phyloP scores from a whole-genome alignment of 92 coral and sea anemone genomes.

The Plumapathes pennacea region DNA sequence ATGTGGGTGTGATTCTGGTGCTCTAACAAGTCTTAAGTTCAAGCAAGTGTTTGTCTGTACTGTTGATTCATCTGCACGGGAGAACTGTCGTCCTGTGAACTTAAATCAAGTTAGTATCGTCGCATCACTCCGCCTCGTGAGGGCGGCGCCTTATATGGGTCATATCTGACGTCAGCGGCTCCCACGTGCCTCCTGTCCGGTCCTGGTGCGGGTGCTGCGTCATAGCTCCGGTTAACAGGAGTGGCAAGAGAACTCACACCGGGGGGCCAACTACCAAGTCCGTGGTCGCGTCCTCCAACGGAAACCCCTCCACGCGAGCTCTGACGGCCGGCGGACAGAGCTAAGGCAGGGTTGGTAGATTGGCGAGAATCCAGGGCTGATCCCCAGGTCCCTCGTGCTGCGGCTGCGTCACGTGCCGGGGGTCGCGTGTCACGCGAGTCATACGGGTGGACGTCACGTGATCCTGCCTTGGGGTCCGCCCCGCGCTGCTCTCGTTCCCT shows the following conservation, averaged over 20 bases:
- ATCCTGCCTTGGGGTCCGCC: slow-evolving; percentile 57
- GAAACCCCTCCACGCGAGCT: slow-evolving; percentile 69
- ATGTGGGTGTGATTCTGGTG: too few species aligned
- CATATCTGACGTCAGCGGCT: slow-evolving; percentile 74
- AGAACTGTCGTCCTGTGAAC: too few species aligned
- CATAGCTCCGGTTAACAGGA: slow-evolving; percentile 43
- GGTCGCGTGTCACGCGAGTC: slow-evolving; percentile 81
- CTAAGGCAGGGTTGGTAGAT: slow-evolving; percentile 46
- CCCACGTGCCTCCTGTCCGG: slow-evolving; percentile 78
- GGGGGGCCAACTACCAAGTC: slow-evolving; percentile 67
- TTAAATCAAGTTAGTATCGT: slow-evolving; percentile 72
- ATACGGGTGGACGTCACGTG: slow-evolving; percentile 50
- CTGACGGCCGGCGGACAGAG: slow-evolving; percentile 54
- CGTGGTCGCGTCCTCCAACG: slow-evolving; percentile 54
- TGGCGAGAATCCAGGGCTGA: slow-evolving; percentile 51
- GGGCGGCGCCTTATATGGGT: slow-evolving; percentile 84
- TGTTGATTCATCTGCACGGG: too few species aligned
- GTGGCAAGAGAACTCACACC: slow-evolving; percentile 47
- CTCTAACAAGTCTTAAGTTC: too few species aligned
- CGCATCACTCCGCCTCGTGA: slow-evolving; percentile 64
- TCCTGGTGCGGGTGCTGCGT: slow-evolving; percentile 54
- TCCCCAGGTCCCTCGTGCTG: slow-evolving; percentile 82
- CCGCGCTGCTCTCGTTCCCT: slow-evolving; percentile 84
- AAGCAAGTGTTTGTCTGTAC: too few species aligned
- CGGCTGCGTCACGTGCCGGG: slow-evolving; percentile 69